Percentiles rank a stretch among this genome's conserved stretches.
phyloP scores from a whole-genome alignment of 2,113 vertebrate genomes.

The Plecturocebus donacophilus region DNA sequence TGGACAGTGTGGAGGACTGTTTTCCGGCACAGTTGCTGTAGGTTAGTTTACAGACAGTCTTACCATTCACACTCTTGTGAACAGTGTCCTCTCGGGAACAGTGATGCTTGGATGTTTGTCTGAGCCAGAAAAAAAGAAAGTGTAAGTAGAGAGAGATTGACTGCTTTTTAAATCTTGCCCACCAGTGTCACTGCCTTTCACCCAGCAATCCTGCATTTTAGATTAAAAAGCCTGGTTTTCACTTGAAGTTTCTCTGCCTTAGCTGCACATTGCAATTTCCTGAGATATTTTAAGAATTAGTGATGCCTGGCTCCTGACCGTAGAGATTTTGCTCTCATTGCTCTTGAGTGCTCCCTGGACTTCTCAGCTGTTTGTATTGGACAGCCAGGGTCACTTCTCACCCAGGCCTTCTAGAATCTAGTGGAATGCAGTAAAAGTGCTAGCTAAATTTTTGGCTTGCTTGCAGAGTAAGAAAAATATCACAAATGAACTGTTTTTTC shows the following conservation, averaged over 20 bases:
- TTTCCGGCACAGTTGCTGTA: background rate
- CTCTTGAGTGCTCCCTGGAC: background rate
- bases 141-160: conserved; percentile 14
- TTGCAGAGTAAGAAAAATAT: background rate
- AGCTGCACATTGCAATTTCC: background rate
- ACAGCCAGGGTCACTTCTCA: background rate
- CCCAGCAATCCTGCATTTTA: conserved; percentile 32
- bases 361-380: background rate
- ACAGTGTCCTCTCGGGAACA: background rate
- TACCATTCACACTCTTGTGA: background rate
- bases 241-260: background rate
- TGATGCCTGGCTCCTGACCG: background rate
- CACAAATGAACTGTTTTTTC: background rate
- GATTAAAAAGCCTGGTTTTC: conserved; percentile 18
- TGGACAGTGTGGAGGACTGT: background rate
- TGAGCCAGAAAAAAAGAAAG: conserved; percentile 47
- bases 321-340: background rate
- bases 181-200: background rate
- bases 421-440: background rate
- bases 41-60: background rate
- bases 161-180: conserved; percentile 7
- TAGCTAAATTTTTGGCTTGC: background rate
- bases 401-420: conserved; percentile 12
- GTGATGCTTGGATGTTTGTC: background rate
- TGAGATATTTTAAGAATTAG: background rate